Base-by-base conservation (phyloP, 1,140 invertebrate species). In the Saccostrea glomerata region DNA sequence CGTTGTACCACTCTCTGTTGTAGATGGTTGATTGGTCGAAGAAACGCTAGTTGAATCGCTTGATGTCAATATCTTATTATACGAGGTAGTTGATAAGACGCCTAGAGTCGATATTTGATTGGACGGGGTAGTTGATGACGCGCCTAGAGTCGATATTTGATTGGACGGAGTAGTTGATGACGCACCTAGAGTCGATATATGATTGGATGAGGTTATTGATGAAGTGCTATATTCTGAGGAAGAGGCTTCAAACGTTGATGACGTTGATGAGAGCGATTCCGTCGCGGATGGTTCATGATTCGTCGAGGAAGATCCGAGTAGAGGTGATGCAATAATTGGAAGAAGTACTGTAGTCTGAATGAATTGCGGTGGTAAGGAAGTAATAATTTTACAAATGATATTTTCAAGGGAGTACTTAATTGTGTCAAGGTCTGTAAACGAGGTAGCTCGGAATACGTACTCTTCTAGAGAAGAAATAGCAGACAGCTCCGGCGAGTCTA, bases 371-470 rank as follows among this genome's bases (percentile, higher is more conserved):
- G 23, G 15, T 11, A 15, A 13, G 25, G 70, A 73, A 25, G 9
- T 73, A 25, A 73, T 73, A 12, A 73, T 73, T 23, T 73, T 73
- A 73, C 70, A 73, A 36, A 73, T 73, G 70, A 73, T 73, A 23
- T 30, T 73, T 36, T 73, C 70, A 36, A 73, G 12, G 13, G 70
- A 73, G 30, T 73, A 30, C 70, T 73, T 73, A 0, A 73, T 73
- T 36, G 70, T 30, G 13, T 73, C 70, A 73, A 73, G 70, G 25
- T 73, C 70, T 0, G 70, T 73, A 11, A 73, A 73, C 23, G 70
- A 73, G 70, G 70, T 73, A 30, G 70, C 70, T 7, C 70, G 70
- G 25, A 73, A 73, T 7, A 73, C 70, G 25, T 25, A 73, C 15
- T 73, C 70, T 25, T 73, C 70, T 30, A 13, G 70, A 11, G 70